phyloP scores from a whole-genome alignment of 2,113 vertebrate species.

The Suncus etruscus region DNA sequence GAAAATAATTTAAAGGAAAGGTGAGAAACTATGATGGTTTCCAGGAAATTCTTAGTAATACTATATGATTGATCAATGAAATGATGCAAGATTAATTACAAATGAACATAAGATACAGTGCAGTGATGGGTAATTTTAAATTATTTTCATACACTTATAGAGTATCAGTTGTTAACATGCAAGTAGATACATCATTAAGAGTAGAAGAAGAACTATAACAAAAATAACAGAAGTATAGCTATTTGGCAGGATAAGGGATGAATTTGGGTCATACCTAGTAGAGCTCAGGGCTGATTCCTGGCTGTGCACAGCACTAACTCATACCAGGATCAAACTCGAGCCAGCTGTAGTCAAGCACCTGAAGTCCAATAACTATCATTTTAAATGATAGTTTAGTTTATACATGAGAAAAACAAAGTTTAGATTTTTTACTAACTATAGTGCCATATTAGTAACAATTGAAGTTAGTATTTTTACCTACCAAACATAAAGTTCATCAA shows the following conservation, averaged over 20 bases:
- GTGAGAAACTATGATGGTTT: constrained; percentile 63
- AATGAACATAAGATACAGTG: constrained; percentile 67
- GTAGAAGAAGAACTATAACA: constrained; percentile 71
- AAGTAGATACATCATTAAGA: constrained; percentile 73
- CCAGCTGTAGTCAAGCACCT: too few relatives aligned
- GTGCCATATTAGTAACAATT: constrained; percentile 31
- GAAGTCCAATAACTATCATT: constrained; percentile 56
- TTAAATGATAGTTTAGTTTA: constrained; percentile 75
- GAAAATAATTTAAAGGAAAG: constrained; percentile 65
- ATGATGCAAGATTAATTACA: constrained; percentile 61
- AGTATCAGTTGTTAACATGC: constrained; percentile 72
- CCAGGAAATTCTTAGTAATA: constrained; percentile 67
- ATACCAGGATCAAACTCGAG: too few relatives aligned
- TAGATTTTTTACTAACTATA: constrained; percentile 55
- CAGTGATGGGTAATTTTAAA: constrained; percentile 59
- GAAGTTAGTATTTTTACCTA: constrained; percentile 24
- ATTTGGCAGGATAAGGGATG: neutral
- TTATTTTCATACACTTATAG: constrained; percentile 72
- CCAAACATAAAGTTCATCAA: constrained; percentile 18
- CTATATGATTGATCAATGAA: constrained; percentile 51
- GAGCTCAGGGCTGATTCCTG: too few relatives aligned
- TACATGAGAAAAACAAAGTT: constrained; percentile 72
- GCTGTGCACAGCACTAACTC: too few relatives aligned
- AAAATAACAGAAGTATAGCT: neutral
- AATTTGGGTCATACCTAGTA: too few relatives aligned